Conservation (phyloP, 2,113 vertebrate species). For the Chloroceryle aenea region DNA sequence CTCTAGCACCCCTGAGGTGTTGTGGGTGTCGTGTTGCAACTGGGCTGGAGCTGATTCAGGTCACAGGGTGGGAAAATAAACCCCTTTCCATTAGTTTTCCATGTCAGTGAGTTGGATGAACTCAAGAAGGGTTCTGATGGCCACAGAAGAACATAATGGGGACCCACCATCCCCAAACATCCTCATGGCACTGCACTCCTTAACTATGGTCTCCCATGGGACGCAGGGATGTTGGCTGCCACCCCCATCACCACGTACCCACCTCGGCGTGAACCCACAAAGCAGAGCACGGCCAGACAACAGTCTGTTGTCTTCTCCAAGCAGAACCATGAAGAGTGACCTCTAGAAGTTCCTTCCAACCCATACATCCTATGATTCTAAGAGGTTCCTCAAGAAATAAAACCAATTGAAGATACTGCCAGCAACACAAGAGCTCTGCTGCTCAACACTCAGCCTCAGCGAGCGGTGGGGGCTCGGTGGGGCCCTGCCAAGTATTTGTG, state of each 20-base stretch:
- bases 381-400: neutral
- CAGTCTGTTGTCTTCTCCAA: neutral
- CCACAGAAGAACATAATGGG: neutral
- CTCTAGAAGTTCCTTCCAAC: too few relatives aligned
- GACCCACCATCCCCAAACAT: neutral
- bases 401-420: neutral
- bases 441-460: neutral
- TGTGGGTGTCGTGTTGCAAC: neutral
- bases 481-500: neutral
- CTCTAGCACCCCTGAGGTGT: neutral
- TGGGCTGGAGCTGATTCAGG: neutral
- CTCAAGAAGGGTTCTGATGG: neutral
- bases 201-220: neutral
- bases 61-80: neutral
- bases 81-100: neutral
- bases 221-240: accelerated
- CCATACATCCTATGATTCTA: too few relatives aligned
- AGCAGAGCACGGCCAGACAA: neutral
- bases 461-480: neutral
- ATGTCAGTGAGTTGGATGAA: neutral
- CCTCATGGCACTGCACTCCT: neutral
- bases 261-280: accelerated
- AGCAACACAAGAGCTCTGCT: neutral
- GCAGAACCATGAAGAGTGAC: neutral
- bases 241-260: neutral